A percentile compares a stretch with the other conserved stretches of the same genome.
phyloP scores from a whole-genome alignment of 2,113 vertebrate genomes.

The Psettodes erumei region DNA sequence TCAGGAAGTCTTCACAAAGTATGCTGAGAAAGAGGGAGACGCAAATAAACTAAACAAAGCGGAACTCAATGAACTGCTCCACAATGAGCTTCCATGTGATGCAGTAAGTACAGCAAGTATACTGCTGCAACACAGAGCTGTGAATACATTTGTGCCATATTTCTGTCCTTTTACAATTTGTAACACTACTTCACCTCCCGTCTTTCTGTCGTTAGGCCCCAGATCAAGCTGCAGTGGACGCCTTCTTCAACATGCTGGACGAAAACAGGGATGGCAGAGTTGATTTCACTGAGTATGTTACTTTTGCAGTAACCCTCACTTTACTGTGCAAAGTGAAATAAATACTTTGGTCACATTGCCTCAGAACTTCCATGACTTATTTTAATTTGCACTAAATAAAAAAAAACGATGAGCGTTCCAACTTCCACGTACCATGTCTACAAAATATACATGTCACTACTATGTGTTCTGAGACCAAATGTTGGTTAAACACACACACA shows the following conservation, averaged over 20 bases:
- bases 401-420: neutral
- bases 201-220: neutral
- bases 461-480: too few species aligned
- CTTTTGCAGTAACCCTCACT: conserved; percentile 45
- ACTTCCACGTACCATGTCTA: neutral
- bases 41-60: conserved; percentile 83
- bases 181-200: neutral
- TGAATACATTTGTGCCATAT: neutral
- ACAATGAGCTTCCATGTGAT: conserved; percentile 76
- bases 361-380: neutral
- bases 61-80: conserved; percentile 85
- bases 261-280: conserved; percentile 46
- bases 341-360: neutral
- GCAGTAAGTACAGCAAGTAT: conserved; percentile 67
- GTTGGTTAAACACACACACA: too few species aligned
- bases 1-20: conserved; percentile 82
- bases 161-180: neutral
- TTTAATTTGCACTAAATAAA: neutral
- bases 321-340: conserved; percentile 25
- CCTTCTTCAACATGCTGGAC: conserved; percentile 67
- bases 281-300: conserved; percentile 68
- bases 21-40: conserved; percentile 86
- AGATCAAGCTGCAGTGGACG: neutral
- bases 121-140: neutral
- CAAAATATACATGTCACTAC: neutral